Conservation (phyloP, 2,113 vertebrate species). For the Vanacampus margaritifer region DNA sequence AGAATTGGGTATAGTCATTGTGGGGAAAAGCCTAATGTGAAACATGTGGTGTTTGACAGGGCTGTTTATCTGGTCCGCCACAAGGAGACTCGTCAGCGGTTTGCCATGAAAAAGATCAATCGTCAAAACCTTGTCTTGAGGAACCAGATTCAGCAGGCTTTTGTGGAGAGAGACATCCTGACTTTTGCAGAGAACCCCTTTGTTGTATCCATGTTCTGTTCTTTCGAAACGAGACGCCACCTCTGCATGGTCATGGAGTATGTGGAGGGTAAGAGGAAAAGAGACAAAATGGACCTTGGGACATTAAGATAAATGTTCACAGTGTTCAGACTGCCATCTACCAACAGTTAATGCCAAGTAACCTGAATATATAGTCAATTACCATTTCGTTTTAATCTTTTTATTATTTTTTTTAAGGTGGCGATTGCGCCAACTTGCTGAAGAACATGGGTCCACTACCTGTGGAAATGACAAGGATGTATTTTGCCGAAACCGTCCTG, state of each 20-base stretch:
- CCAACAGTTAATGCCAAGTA: neutral
- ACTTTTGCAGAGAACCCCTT: slow-evolving; percentile 98
- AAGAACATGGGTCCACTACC: slow-evolving; percentile 98
- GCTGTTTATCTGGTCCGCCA: slow-evolving; percentile 94
- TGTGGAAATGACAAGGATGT: slow-evolving; percentile 94
- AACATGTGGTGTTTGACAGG: slow-evolving; percentile 58
- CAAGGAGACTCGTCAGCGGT: slow-evolving; percentile 88
- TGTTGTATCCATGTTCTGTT: slow-evolving; percentile 98
- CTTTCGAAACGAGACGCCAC: slow-evolving; percentile 91
- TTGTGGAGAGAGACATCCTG: slow-evolving; percentile 95
- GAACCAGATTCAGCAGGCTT: slow-evolving; percentile 98
- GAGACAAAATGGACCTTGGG: neutral
- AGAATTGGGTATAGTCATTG: neutral
- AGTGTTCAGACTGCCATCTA: neutral
- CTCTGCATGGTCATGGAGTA: slow-evolving; percentile 99
- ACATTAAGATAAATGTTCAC: neutral
- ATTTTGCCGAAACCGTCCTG: slow-evolving; percentile 94
- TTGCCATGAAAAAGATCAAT: slow-evolving; percentile 99
- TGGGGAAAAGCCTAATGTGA: neutral
- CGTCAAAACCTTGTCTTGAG: slow-evolving; percentile 94
- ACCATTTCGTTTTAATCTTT: neutral
- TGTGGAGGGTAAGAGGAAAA: slow-evolving; percentile 83
- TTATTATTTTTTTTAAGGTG: slow-evolving; percentile 71
- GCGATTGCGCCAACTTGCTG: slow-evolving; percentile 89
- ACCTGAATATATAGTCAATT: no score